Evolutionary conservation across 2,113 vertebrate species (phyloP).

Genomic region (Cygnus atratus): DNA sequence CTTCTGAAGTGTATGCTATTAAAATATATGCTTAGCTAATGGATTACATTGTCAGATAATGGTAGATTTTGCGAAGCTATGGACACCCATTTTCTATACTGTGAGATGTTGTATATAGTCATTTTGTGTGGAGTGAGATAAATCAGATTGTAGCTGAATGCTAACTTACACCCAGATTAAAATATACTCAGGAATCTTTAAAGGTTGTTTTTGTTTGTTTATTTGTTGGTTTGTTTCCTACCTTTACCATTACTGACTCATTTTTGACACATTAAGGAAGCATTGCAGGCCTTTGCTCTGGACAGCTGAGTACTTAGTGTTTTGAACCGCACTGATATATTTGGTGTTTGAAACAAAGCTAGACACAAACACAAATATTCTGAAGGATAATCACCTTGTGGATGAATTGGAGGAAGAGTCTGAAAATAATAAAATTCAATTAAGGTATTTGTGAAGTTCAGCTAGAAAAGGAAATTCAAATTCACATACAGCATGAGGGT

Average conservation of each 20-base stretch:
- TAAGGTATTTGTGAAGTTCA: background rate
- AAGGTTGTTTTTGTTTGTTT: background rate
- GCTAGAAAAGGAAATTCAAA: background rate
- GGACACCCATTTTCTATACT: background rate
- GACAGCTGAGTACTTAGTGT: background rate
- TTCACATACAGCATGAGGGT: background rate
- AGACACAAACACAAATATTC: background rate
- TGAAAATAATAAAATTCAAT: background rate
- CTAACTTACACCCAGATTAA: background rate
- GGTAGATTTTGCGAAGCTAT: background rate
- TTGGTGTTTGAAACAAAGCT: background rate
- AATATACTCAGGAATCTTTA: background rate
- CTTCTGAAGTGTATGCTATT: background rate
- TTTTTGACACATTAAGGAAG: background rate
- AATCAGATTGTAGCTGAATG: background rate
- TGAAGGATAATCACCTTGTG: background rate
- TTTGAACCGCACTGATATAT: background rate
- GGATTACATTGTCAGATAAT: background rate
- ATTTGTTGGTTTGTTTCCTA: background rate
- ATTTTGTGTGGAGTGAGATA: background rate
- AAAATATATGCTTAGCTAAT: background rate
- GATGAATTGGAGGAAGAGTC: background rate
- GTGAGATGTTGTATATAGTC: too few relatives aligned
- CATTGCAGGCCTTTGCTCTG: background rate
- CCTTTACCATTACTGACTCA: background rate